phyloP scores from a whole-genome alignment of 2,797 vertebrate genomes.

The Propithecus perrieri region DNA sequence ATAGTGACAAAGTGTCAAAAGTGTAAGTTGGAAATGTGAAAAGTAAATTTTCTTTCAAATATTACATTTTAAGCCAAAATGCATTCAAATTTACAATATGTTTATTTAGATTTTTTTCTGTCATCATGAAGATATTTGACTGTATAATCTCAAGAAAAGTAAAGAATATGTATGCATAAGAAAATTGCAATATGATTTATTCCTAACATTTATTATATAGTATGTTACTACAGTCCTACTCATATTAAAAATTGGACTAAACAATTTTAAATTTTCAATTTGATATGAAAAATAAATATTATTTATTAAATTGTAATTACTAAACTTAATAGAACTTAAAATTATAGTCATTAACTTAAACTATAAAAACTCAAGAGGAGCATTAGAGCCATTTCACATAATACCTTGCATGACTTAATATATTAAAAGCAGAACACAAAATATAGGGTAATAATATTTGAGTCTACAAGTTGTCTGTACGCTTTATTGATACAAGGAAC shows the following conservation, averaged over 20 bases:
- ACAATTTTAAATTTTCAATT: not conserved
- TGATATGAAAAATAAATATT: not conserved
- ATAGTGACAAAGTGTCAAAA: slow-evolving; percentile 46
- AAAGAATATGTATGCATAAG: slow-evolving; percentile 32
- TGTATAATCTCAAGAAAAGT: slow-evolving; percentile 8
- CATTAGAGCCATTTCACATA: not conserved
- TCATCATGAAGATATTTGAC: not conserved
- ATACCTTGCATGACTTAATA: not conserved
- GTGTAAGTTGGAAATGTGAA: slow-evolving; percentile 48
- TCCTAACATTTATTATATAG: slow-evolving; percentile 5
- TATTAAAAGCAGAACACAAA: slow-evolving; percentile 47
- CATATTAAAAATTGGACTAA: slow-evolving; percentile 4
- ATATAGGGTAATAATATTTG: not conserved
- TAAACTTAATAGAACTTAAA: not conserved
- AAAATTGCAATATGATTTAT: not conserved
- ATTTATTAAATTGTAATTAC: not conserved
- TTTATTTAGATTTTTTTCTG: slow-evolving; percentile 64
- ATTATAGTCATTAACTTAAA: slow-evolving; percentile 34
- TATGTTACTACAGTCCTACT: not conserved
- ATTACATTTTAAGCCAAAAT: slow-evolving; percentile 67
- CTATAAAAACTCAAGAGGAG: not conserved
- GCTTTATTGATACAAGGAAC: not conserved
- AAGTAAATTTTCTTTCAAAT: slow-evolving; percentile 63
- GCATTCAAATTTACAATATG: slow-evolving; percentile 61
- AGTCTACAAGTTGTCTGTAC: not conserved